Percentiles rank a stretch among this genome's conserved stretches.
phyloP scores from a whole-genome alignment of 2,797 vertebrate species.

The Lateolabrax maculatus region DNA sequence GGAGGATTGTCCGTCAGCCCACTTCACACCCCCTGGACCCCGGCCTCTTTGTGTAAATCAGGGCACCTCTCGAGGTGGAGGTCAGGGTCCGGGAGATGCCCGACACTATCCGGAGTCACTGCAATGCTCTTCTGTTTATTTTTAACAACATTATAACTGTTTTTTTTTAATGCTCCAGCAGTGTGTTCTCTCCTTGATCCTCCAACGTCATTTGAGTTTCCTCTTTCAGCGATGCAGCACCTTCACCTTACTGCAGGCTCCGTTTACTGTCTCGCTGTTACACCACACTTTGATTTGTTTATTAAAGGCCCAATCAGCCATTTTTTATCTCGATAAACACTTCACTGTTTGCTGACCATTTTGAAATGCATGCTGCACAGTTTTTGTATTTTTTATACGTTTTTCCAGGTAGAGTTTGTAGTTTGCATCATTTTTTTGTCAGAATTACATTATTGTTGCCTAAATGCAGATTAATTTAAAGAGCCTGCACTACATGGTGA shows the following conservation, averaged over 20 bases:
- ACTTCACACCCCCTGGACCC: neutral
- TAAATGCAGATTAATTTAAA: neutral
- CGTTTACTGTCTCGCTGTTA: neutral
- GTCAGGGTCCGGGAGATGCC: conserved; percentile 14
- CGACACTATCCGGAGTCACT: neutral
- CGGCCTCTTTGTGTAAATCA: neutral
- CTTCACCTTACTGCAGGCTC: neutral
- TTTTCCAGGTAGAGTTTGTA: neutral
- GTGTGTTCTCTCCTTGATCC: conserved; percentile 46
- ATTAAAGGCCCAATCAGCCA: neutral
- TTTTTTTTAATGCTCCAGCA: neutral
- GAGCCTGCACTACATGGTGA: too few relatives aligned
- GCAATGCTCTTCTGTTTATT: conserved; percentile 34
- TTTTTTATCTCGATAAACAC: neutral
- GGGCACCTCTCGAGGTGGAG: neutral
- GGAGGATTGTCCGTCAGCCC: neutral
- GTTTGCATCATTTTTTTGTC: too few relatives aligned
- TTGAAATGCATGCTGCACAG: too few relatives aligned
- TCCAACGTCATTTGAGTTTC: conserved; percentile 43
- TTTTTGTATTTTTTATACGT: too few relatives aligned
- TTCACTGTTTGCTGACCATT: too few relatives aligned
- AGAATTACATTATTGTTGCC: neutral
- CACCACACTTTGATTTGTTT: neutral
- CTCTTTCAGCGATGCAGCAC: conserved; percentile 9
- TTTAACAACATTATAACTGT: conserved; percentile 26